Conservation (phyloP, 2,113 vertebrate species). For the Protobothrops mucrosquamatus region DNA sequence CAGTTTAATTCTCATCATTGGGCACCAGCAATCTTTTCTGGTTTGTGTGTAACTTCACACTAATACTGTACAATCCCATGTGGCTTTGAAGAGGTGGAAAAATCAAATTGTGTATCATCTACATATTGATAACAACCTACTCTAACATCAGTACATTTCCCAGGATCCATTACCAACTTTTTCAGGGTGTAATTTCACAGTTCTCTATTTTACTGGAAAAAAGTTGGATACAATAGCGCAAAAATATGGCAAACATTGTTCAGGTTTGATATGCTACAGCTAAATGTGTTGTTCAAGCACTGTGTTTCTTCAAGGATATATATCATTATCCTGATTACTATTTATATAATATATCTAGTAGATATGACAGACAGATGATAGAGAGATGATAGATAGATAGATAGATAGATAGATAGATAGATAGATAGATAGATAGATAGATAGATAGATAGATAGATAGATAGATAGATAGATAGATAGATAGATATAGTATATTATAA, state of each 20-base stretch:
- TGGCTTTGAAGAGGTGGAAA: not conserved
- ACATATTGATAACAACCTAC: not conserved
- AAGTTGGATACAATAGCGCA: not conserved
- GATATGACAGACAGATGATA: too few species aligned
- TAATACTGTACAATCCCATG: not conserved
- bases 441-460: too few species aligned
- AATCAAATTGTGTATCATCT: not conserved
- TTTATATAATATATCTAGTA: not conserved
- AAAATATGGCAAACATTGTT: not conserved
- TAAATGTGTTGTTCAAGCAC: not conserved
- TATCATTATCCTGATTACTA: not conserved
- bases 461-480: too few species aligned
- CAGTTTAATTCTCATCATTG: not conserved
- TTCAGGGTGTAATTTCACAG: not conserved
- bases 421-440: too few species aligned
- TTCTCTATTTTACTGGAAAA: not conserved
- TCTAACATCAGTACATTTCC: not conserved
- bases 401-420: too few species aligned
- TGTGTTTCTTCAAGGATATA: slow-evolving; percentile 39
- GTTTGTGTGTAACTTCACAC: not conserved
- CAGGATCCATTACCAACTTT: not conserved
- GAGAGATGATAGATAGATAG: too few species aligned
- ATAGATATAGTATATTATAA: too few species aligned
- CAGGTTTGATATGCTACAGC: not conserved
- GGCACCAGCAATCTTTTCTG: not conserved